Base-by-base conservation (phyloP, 1,140 invertebrate species). In the Drosophila pseudoobscura region DNA sequence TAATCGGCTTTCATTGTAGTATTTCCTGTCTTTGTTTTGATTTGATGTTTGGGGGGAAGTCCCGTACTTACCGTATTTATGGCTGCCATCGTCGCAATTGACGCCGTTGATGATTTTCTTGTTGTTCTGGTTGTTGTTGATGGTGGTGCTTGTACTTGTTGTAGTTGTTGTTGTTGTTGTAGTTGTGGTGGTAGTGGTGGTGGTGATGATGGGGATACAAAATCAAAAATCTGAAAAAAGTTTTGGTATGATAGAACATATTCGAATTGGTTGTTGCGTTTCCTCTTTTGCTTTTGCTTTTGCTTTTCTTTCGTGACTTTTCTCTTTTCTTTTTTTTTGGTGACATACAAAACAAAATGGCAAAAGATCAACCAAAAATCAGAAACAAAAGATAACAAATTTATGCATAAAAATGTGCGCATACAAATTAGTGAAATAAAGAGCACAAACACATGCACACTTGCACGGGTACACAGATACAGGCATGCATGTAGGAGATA, bases 51-150 rank as follows among this genome's bases (percentile, higher is more conserved):
- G 15, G 31, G 29, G 29, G 29, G 31, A 55, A 5, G 44, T 75
- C 84, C 71, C 71, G 75, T 79, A 91, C 89, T 91, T 91, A 91
- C 89, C 89, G 89, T 90, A 79, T 91, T 91, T 75, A 91, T 89
- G 77, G 89, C 80, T 65, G 89, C 89, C 89, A 91, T 91, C 78
- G 82, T 91, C 83, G 83, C 78, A 87, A 85, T 88, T 88, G 82
- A 75, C 78, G 82, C 65, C 57, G 82, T 87, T 73, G 82, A 82
- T 77, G 75, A 60, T 66, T 59, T 78, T 66, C 74, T 78, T 68
- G 63, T 73, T 76, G 57, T 80, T 64, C 51, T 26, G 24, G 24
- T 73, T 74, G 55, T 31, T 69, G 63, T 50, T 79, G 62, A 50
- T 76, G 62, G 39, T 66, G 63, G 62, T 80, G 76, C 57, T 78